Evolutionary conservation across 2,888 invertebrate genomes (phyloP).

Genomic region (Argyresthia goedartella): DNA sequence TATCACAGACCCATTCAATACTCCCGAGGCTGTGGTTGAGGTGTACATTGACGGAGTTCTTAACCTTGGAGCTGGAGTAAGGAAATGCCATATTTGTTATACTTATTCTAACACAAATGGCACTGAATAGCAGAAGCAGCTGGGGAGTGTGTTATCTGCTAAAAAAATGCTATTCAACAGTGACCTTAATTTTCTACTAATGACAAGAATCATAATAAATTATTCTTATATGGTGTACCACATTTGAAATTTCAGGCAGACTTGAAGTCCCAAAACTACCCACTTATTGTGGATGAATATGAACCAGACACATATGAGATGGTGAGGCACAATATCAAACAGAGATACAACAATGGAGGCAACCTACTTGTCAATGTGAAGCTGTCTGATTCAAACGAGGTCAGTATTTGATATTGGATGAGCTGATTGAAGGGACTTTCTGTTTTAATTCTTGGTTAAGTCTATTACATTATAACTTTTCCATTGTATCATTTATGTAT

Average conservation of each 20-base stretch:
- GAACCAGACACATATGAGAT: conserved; percentile 73
- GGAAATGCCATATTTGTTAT: not conserved
- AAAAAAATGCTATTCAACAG: too few species aligned
- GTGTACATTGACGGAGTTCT: conserved; percentile 79
- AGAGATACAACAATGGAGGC: conserved; percentile 71
- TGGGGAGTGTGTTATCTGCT: too few species aligned
- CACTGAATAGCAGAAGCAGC: too few species aligned
- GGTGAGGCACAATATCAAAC: conserved; percentile 69
- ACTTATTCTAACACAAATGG: too few species aligned
- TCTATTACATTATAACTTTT: too few species aligned
- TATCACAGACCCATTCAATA: conserved; percentile 77
- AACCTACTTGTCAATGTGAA: conserved; percentile 75
- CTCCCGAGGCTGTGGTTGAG: conserved; percentile 79
- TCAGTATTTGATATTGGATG: conserved; percentile 27
- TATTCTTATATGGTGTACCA: too few species aligned
- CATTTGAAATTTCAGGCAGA: conserved; percentile 30
- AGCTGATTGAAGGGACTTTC: not conserved
- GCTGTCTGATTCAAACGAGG: conserved; percentile 74
- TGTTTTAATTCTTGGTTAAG: too few species aligned
- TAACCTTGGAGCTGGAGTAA: conserved; percentile 48
- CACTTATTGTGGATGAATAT: conserved; percentile 72
- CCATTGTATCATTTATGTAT: too few species aligned
- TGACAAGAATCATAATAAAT: too few species aligned
- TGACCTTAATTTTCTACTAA: too few species aligned
- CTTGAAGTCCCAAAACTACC: conserved; percentile 65